A percentile compares a stretch with the other conserved stretches of the same genome.
These are phyloP conservation scores for Imbricaverruca yamaguchii DNA, from an alignment of 2,888 invertebrate genomes.

Conservation along the genomic window DNA sequence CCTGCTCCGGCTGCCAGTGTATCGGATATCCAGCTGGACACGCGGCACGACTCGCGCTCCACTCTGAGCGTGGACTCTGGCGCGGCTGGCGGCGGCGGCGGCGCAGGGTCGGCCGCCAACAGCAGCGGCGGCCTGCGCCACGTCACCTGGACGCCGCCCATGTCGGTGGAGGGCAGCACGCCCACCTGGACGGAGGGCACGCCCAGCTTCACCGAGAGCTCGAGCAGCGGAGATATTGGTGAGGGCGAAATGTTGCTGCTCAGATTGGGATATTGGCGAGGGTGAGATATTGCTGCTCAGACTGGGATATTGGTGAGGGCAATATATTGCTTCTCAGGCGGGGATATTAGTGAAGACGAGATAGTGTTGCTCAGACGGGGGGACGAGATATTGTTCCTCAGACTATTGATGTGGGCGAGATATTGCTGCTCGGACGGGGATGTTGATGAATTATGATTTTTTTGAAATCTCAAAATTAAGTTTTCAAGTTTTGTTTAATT, in stretches of 20 bases:
- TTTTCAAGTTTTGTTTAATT: too few relatives aligned
- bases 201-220: constrained; percentile 93
- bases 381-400: too few relatives aligned
- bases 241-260: background rate
- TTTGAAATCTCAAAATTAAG: too few relatives aligned
- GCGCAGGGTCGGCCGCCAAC: too few relatives aligned
- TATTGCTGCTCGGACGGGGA: too few relatives aligned
- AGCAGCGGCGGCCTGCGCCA: constrained; percentile 24
- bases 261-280: too few relatives aligned
- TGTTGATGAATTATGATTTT: too few relatives aligned
- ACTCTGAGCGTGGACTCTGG: constrained; percentile 33
- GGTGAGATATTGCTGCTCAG: too few relatives aligned
- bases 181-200: constrained; percentile 99
- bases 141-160: constrained; percentile 33
- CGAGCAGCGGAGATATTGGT: constrained; percentile 52
- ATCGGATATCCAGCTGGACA: constrained; percentile 33
- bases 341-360: background rate
- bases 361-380: background rate
- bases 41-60: constrained; percentile 31
- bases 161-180: constrained; percentile 46
- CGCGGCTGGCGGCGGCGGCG: constrained; percentile 16
- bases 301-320: too few relatives aligned
- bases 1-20: constrained; percentile 27
- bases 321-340: background rate
- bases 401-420: too few relatives aligned